Evolutionary conservation across 2,888 invertebrate species (phyloP).

Genomic region (Prosopocoilus inquinatus): DNA sequence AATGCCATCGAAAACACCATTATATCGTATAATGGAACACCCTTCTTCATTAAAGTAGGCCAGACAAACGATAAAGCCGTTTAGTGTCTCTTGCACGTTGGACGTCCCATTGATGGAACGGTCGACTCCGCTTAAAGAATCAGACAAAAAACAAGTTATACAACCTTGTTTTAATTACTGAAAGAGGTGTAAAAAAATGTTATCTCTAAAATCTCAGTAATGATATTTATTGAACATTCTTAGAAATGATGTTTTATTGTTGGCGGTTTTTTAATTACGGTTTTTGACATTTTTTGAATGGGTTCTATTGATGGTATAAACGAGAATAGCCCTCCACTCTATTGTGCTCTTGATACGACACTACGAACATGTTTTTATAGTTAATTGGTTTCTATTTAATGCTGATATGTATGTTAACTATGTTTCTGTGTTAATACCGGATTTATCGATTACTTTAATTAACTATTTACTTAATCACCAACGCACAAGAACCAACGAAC

Average conservation of each 20-base stretch:
- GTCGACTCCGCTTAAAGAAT: slow-evolving; percentile 20
- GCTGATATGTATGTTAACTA: slow-evolving; percentile 1
- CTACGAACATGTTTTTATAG: slow-evolving; percentile 19
- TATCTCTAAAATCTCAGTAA: slow-evolving; percentile 33
- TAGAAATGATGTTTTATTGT: slow-evolving; percentile 29
- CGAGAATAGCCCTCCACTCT: slow-evolving; percentile 23
- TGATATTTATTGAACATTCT: slow-evolving; percentile 34
- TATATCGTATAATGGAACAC: slow-evolving; percentile 35
- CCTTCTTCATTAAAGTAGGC: slow-evolving; percentile 21
- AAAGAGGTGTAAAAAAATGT: slow-evolving; percentile 41
- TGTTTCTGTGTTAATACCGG: background rate
- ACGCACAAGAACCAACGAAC: no score
- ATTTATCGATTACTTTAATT: slow-evolving; percentile 2
- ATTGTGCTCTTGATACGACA: slow-evolving; percentile 21
- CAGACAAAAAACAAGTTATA: slow-evolving; percentile 39
- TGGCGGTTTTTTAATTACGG: slow-evolving; percentile 28
- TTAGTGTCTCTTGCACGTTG: slow-evolving; percentile 4
- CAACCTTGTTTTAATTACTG: slow-evolving; percentile 43
- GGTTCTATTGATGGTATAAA: slow-evolving; percentile 25
- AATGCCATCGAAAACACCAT: slow-evolving; percentile 32
- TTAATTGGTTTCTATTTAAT: slow-evolving; percentile 25
- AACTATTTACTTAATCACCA: background rate
- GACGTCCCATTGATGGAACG: slow-evolving; percentile 1
- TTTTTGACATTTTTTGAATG: slow-evolving; percentile 30
- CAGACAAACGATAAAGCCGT: background rate